phyloP scores from a whole-genome alignment of 2,797 vertebrate genomes.

The Glyptemys insculpta region DNA sequence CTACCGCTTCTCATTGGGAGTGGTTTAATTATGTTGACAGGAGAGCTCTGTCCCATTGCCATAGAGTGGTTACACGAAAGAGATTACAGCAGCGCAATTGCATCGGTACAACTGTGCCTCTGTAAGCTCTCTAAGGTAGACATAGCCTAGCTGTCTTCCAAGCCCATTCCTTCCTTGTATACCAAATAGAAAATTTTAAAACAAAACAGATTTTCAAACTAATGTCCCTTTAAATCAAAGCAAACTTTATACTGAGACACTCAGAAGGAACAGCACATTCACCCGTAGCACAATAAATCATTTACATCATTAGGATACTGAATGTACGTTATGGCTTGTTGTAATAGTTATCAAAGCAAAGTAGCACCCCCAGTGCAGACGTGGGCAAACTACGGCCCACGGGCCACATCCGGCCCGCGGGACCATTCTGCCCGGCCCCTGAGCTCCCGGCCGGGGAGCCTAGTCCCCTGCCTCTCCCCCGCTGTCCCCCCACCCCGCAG shows the following conservation, averaged over 20 bases:
- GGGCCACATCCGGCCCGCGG: too few relatives aligned
- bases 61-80: too few relatives aligned
- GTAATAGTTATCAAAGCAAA: neutral
- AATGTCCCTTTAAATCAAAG: neutral
- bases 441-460: too few relatives aligned
- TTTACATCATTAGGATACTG: neutral
- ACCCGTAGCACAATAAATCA: neutral
- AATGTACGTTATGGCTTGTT: neutral
- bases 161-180: rapidly evolving
- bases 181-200: rapidly evolving
- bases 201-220: neutral
- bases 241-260: neutral
- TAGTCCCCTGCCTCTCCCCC: too few relatives aligned
- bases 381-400: too few relatives aligned
- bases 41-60: too few relatives aligned
- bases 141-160: neutral
- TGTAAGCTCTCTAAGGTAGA: neutral
- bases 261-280: neutral
- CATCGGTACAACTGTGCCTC: too few relatives aligned
- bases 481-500: too few relatives aligned
- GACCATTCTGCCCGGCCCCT: too few relatives aligned
- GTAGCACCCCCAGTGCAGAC: rapidly evolving
- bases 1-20: too few relatives aligned
- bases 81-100: too few relatives aligned
- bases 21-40: too few relatives aligned